Conservation (phyloP, 1,140 invertebrate genomes). For the Arion vulgaris region DNA sequence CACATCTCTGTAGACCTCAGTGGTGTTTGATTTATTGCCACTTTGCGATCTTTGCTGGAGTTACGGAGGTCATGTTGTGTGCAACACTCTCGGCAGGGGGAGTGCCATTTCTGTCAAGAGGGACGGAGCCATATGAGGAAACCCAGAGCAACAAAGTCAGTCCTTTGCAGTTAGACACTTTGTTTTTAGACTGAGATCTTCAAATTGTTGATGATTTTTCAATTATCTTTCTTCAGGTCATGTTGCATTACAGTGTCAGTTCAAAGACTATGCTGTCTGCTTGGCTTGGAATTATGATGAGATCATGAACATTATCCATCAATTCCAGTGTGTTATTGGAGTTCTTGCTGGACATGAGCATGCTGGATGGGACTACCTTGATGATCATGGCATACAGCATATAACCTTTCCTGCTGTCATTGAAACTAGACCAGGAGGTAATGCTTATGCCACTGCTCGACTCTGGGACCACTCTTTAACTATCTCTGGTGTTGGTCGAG, state of each 20-base stretch:
- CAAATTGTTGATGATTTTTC: too few species aligned
- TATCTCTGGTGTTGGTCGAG: conserved; percentile 51
- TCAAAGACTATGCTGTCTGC: conserved; percentile 46
- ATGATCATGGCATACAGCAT: conserved; percentile 66
- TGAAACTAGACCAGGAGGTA: conserved; percentile 58
- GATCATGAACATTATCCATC: conserved; percentile 58
- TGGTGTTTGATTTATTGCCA: too few species aligned
- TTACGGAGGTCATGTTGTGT: too few species aligned
- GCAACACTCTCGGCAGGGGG: too few species aligned
- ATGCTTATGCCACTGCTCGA: conserved; percentile 66
- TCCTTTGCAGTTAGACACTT: too few species aligned
- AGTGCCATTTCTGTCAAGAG: too few species aligned
- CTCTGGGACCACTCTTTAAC: conserved; percentile 55
- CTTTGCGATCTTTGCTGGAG: too few species aligned
- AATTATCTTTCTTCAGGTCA: conserved; percentile 58
- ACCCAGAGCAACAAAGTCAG: too few species aligned
- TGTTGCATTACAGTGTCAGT: conserved; percentile 57
- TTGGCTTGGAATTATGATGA: conserved; percentile 69
- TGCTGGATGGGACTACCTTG: conserved; percentile 57
- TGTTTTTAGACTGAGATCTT: too few species aligned
- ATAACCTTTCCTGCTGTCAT: conserved; percentile 64
- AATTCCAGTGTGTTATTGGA: conserved; percentile 56
- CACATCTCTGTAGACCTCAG: too few species aligned
- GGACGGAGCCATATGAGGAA: too few species aligned
- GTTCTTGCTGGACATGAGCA: conserved; percentile 70